Evolutionary conservation across 2,113 vertebrate species (phyloP).

Genomic region (Pollimyrus isidori): DNA sequence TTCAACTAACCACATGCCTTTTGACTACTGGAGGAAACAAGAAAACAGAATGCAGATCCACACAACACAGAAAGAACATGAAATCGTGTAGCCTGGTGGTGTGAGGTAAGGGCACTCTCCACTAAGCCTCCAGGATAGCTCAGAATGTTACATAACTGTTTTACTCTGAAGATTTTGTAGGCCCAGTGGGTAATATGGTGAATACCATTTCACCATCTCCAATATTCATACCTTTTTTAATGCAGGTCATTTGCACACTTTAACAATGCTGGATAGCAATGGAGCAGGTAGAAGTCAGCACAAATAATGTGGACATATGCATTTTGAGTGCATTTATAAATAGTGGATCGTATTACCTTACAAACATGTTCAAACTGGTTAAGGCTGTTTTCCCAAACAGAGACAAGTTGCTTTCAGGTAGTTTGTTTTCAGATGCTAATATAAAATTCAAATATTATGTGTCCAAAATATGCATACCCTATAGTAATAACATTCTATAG

Average conservation of each 20-base stretch:
- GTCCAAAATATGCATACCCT: not conserved
- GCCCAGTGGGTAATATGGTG: not conserved
- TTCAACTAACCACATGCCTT: not conserved
- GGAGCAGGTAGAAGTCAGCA: not conserved
- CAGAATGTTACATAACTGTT: not conserved
- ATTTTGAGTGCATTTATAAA: not conserved
- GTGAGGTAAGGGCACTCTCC: not conserved
- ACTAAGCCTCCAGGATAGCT: not conserved
- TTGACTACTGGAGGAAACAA: not conserved
- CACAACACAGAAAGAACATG: not conserved
- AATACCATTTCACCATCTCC: not conserved
- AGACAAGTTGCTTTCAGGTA: not conserved
- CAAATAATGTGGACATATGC: not conserved
- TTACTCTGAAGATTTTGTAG: not conserved
- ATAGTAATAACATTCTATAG: not conserved
- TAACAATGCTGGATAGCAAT: not conserved
- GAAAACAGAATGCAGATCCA: not conserved
- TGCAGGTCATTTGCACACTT: not conserved
- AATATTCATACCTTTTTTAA: not conserved
- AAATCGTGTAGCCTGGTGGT: not conserved
- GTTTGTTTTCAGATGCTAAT: not conserved
- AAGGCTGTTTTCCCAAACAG: not conserved
- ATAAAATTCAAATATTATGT: not conserved
- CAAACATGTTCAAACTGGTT: not conserved
- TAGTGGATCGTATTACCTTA: not conserved